Evolutionary conservation across 2,113 vertebrate genomes (phyloP), one percentile per base, ranked within the genome.

Genomic region (Hassar affinis): DNA sequence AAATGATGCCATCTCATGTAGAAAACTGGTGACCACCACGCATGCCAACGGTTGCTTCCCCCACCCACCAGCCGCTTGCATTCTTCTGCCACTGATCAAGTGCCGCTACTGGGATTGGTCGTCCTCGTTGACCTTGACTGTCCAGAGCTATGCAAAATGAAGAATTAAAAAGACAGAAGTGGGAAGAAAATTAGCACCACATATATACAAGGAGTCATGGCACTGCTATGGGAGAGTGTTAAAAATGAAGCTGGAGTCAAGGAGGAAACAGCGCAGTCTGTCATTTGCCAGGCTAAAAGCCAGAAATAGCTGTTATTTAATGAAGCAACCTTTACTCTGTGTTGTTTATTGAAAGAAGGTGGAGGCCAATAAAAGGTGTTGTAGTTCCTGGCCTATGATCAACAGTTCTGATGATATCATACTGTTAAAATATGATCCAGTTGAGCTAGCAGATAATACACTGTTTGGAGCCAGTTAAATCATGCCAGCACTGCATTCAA

Each of bases 41-140:
- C 80, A 30, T 61, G 84, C 84, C 85, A 86, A 25, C 64, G 49
- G 87, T 86, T 88, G 81, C 89, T 38, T 87, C 86, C 90, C 66
- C 92, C 94, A 77, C 79, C 27, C 77, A 15, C 35, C 76, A 84
- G 79, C 64, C 81, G 71, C 85, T 49, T 86, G 84, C 85, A 74
- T 76, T 89, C 87, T 82, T 87, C 89, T 88, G 96, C 96, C 95
- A 86, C 87, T 84, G 95, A 78, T 95, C 95, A 95, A 96, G 95
- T 96, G 95, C 95, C 93, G 96, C 96, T 96, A 96, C 95, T 97
- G 96, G 96, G 97, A 96, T 96, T 95, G 95, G 97, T 97, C 96
- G 97, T 97, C 97, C 97, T 96, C 93, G 95, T 97, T 99, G 96
- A 99, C 98, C 97, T 99, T 97, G 96, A 95, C 95, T 95, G 96